Evolutionary conservation across 2,888 invertebrate genomes (phyloP), one percentile per base, ranked within the genome.

Genomic region (Macaria liturata): DNA sequence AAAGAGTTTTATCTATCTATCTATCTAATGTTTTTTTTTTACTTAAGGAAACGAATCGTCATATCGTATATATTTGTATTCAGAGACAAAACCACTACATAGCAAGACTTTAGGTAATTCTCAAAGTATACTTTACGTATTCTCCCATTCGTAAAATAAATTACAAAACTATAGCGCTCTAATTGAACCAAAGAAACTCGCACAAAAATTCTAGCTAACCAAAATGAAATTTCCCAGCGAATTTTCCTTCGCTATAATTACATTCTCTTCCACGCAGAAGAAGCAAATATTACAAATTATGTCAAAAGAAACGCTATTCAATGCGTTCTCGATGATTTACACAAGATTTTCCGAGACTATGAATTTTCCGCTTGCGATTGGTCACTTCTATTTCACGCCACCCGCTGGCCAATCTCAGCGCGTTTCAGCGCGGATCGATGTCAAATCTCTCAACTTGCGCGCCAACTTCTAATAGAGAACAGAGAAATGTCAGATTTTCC

Each of bases 401-500:
- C 40, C n/a, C 37, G 37, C 45, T 47, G 40, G 49, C 83, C 81
- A 84, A 84, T 82, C 60, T 72, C 54, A 67, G 57, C 37, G 9
- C 51, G 42, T 66, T 53, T 59, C 58, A 63, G 62, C 44, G 65
- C 46, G 65, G 72, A 79, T 84, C 82, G 72, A 83, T 83, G 71
- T 68, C 58, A 68, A 61, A 61, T 60, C 50, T 31, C 39, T 45
- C 54, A 53, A 45, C 45, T 32, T 30, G 43, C 59, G 62, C 57
- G 70, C 51, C 4, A 42, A 40, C 9, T 42, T 46, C 46, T 43
- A 54, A 44, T 9, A 3, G 20, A 46, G 70, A 77, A 79, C 69
- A 54, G 57, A 64, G 62, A 66, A 66, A 72, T 74, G 76, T 77
- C 78, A 59, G 52, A 77, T 77, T 80, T 80, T 71, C 75, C 72